Conservation (phyloP, 2,113 vertebrate species). For the Cyprinus carpio region DNA sequence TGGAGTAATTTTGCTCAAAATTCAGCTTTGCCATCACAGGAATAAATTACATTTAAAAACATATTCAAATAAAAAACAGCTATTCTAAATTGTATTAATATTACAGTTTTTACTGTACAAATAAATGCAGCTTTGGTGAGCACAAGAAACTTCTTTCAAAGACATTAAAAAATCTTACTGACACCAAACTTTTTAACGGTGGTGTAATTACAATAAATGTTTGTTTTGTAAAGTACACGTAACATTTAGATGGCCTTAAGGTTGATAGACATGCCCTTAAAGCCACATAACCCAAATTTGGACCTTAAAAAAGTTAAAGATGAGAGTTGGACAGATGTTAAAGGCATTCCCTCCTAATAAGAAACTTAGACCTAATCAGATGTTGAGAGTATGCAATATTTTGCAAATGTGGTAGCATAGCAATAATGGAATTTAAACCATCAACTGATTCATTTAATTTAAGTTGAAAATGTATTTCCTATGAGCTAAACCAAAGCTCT, state of each 20-base stretch:
- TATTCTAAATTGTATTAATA: background rate
- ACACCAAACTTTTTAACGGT: background rate
- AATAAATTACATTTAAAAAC: background rate
- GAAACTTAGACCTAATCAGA: conserved; percentile 13
- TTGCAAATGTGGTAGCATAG: conserved; percentile 15
- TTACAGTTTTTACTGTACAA: background rate
- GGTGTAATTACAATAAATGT: background rate
- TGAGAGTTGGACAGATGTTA: conserved; percentile 21
- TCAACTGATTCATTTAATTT: conserved; percentile 11
- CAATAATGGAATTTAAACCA: conserved; percentile 27
- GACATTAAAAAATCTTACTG: background rate
- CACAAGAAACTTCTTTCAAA: background rate
- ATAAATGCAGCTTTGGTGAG: background rate
- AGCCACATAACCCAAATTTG: background rate
- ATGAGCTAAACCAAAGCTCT: background rate
- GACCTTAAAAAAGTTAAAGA: background rate
- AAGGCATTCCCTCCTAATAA: background rate
- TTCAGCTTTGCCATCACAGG: background rate
- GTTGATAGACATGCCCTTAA: background rate
- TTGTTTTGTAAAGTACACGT: background rate
- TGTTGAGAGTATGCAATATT: conserved; percentile 9
- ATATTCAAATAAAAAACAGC: background rate
- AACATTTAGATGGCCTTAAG: background rate
- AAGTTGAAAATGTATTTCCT: conserved; percentile 9
- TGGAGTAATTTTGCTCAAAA: background rate